These are phyloP conservation scores for Eupithecia exiguata DNA, from an alignment of 2,888 invertebrate species.

Conservation along the genomic window DNA sequence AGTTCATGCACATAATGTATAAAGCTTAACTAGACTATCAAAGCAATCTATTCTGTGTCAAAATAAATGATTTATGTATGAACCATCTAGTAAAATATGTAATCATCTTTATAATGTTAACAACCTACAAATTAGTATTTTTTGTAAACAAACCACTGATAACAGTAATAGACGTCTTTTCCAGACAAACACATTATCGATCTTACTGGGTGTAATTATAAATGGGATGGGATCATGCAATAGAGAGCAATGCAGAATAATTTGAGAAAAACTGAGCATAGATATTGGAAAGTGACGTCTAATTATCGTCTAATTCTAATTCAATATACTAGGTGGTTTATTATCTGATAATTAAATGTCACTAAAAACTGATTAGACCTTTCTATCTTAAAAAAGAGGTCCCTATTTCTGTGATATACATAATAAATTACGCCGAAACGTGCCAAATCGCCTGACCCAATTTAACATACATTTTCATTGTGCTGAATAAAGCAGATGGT, in stretches of 20 bases:
- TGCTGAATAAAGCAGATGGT: constrained; percentile 11
- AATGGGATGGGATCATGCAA: constrained; percentile 49
- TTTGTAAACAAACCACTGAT: constrained; percentile 37
- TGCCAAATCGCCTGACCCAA: constrained; percentile 32
- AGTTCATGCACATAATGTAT: background rate
- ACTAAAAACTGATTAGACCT: background rate
- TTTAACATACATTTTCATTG: constrained; percentile 33
- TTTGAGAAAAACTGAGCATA: background rate
- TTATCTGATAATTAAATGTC: too few relatives aligned
- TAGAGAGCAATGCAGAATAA: constrained; percentile 27
- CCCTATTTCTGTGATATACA: background rate
- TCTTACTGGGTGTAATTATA: constrained; percentile 43
- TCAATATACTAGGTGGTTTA: background rate
- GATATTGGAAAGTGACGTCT: background rate
- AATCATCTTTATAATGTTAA: background rate
- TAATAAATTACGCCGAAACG: constrained; percentile 12
- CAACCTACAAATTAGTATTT: constrained; percentile 18
- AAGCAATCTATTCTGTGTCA: background rate
- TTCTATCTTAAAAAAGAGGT: background rate
- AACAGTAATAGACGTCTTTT: constrained; percentile 33
- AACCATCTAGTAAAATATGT: background rate
- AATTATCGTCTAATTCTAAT: too few relatives aligned
- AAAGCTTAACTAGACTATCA: background rate
- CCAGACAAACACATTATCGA: constrained; percentile 46
- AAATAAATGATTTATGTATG: background rate